phyloP scores from a whole-genome alignment of 2,888 invertebrate genomes.

The Thelaira solivaga region DNA sequence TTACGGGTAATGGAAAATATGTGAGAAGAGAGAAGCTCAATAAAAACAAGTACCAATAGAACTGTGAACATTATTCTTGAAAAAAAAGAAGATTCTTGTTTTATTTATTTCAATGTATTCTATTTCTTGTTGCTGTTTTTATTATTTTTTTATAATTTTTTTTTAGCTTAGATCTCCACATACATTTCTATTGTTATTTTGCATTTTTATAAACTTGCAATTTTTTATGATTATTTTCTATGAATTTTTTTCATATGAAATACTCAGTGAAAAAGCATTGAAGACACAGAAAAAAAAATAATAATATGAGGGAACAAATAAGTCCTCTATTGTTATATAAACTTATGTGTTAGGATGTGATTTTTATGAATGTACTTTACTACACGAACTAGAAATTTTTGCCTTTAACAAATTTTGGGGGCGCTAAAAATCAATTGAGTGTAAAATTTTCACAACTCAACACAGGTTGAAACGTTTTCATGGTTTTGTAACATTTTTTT shows the following conservation, averaged over 20 bases:
- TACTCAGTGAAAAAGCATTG: background rate
- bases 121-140: constrained; percentile 16
- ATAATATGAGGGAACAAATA: constrained; percentile 43
- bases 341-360: constrained; percentile 12
- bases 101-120: constrained; percentile 37
- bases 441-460: background rate
- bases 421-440: background rate
- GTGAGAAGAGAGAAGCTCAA: background rate
- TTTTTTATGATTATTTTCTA: constrained; percentile 60
- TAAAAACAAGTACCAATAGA: constrained; percentile 29
- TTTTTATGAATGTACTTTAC: constrained; percentile 27
- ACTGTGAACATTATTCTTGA: constrained; percentile 50
- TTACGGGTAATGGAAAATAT: constrained; percentile 12
- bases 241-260: constrained; percentile 15
- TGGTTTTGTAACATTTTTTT: too few relatives aligned
- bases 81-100: constrained; percentile 37
- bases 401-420: background rate
- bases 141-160: too few relatives aligned
- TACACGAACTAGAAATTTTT: background rate
- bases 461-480: too few relatives aligned
- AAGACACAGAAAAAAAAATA: constrained; percentile 8
- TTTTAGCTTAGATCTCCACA: constrained; percentile 5
- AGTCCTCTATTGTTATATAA: constrained; percentile 48
- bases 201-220: constrained; percentile 54
- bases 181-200: constrained; percentile 52